Conservation (phyloP, 2,888 invertebrate genomes). For the Ischnus inquisitorius region DNA sequence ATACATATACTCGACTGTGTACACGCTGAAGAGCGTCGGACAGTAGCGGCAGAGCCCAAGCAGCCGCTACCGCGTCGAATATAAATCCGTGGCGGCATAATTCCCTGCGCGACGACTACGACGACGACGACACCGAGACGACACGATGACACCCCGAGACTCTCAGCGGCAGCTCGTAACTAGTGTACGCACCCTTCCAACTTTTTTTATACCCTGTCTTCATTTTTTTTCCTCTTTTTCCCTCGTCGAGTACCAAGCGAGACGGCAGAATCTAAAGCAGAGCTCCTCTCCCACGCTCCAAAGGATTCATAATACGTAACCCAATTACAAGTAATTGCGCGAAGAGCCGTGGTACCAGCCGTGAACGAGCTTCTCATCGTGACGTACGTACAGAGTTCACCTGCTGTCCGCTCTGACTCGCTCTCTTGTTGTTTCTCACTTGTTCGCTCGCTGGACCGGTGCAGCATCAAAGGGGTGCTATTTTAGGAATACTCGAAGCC, state of each 20-base stretch:
- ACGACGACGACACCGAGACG: constrained; percentile 34
- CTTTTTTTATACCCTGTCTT: constrained; percentile 28
- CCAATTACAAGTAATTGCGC: constrained; percentile 73
- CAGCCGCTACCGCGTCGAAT: constrained; percentile 47
- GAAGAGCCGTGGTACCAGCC: constrained; percentile 52
- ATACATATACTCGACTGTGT: constrained; percentile 4
- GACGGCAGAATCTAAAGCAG: constrained; percentile 10
- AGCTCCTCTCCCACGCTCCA: constrained; percentile 44
- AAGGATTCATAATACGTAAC: constrained; percentile 71
- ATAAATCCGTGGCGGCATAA: constrained; percentile 62
- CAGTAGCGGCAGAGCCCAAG: constrained; percentile 11
- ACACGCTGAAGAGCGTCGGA: constrained; percentile 21
- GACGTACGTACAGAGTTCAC: constrained; percentile 64
- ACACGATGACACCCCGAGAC: constrained; percentile 55
- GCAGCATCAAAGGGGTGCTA: constrained; percentile 69
- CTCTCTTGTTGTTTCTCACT: constrained; percentile 16
- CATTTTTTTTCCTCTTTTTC: constrained; percentile 31
- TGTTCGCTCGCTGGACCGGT: constrained; percentile 32
- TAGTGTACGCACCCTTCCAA: constrained; percentile 19
- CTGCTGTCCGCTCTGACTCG: constrained; percentile 45
- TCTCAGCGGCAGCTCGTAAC: not conserved
- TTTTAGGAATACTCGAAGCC: constrained; percentile 63
- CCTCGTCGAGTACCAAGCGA: constrained; percentile 16
- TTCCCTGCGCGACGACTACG: constrained; percentile 51
- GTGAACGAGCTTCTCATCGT: constrained; percentile 61